These are phyloP conservation scores for Trichopria drosophilae DNA, from an alignment of 2,888 invertebrate species.

Conservation along the genomic window DNA sequence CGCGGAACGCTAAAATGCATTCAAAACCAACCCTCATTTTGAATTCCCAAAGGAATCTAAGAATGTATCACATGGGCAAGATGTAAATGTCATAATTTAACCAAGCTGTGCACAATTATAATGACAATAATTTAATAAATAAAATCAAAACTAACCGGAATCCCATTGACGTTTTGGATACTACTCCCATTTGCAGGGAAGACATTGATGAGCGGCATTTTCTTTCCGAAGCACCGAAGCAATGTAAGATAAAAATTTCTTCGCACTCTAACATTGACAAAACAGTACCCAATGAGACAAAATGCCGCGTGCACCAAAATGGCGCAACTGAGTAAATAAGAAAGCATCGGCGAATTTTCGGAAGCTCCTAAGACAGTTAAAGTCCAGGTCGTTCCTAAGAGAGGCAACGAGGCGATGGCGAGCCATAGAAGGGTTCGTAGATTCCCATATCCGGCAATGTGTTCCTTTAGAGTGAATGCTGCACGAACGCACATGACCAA, in stretches of 20 bases:
- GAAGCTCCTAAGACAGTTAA: slow-evolving; percentile 78
- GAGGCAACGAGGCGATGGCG: slow-evolving; percentile 82
- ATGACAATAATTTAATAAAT: background rate
- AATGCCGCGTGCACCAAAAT: slow-evolving; percentile 81
- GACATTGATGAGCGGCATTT: slow-evolving; percentile 77
- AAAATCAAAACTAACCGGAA: slow-evolving; percentile 39
- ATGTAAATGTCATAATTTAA: background rate
- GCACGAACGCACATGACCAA: slow-evolving; percentile 85
- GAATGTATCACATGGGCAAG: background rate
- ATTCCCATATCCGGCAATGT: slow-evolving; percentile 75
- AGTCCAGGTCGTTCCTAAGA: slow-evolving; percentile 86
- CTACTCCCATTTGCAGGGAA: slow-evolving; percentile 72
- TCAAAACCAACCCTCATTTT: background rate
- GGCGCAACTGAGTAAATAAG: slow-evolving; percentile 76
- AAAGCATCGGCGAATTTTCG: slow-evolving; percentile 72
- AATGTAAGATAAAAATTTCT: slow-evolving; percentile 74
- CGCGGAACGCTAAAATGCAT: slow-evolving; percentile 68
- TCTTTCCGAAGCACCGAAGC: slow-evolving; percentile 77
- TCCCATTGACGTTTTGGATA: slow-evolving; percentile 72
- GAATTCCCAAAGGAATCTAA: background rate
- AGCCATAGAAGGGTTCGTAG: slow-evolving; percentile 80
- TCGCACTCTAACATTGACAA: slow-evolving; percentile 82
- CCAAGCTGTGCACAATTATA: background rate
- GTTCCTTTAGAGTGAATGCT: slow-evolving; percentile 87
- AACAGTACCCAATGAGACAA: slow-evolving; percentile 83